Base-by-base conservation (phyloP, 2,888 invertebrate genomes). In the Agrochola circellaris region DNA sequence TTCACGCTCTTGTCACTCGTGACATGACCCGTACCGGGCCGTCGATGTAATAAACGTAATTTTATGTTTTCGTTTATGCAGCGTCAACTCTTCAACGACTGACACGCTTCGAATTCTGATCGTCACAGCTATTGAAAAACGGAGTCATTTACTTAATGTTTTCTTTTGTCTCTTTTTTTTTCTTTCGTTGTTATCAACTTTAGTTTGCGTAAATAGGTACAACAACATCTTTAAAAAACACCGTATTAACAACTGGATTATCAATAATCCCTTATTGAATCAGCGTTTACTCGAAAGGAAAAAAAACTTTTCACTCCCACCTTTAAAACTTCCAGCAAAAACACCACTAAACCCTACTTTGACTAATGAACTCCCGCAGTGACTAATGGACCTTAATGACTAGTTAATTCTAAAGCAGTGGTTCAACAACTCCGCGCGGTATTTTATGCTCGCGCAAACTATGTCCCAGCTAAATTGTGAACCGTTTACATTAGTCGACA, bases 371-470 rank as follows among this genome's bases (percentile, higher is more conserved):
- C 87, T 87, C 73, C 70, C 58, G 84, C 70, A 73, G 68, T 75
- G 67, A 84, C 76, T 84, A 87, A 83, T 89, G 88, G 74, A 71
- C 77, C 64, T 72, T 87, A 87, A 87, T 89, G 87, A 85, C 73
- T 80, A 79, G 83, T 85, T 87, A 80, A 89, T 89, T 85, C 78
- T 81, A 77, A 77, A 78, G 76, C 73, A 67, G 64, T 62, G 62
- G 87, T 79, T 84, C 66, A 75, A 74, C 69, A 78, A 73, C 73
- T 78, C 69, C 30, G 72, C 74, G 72, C 65, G 69, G 69, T 84
- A 83, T 75, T 78, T 79, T 72, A 86, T 79, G 58, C 45, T 45
- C 65, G 34, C 67, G 62, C 74, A 56, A 73, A 81, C 78, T 82
- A 73, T 73, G 76, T 80, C 65, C 74, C 69, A 75, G 66, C 69